Conservation (phyloP, 1,140 invertebrate genomes). For the Drosophila seguyi region DNA sequence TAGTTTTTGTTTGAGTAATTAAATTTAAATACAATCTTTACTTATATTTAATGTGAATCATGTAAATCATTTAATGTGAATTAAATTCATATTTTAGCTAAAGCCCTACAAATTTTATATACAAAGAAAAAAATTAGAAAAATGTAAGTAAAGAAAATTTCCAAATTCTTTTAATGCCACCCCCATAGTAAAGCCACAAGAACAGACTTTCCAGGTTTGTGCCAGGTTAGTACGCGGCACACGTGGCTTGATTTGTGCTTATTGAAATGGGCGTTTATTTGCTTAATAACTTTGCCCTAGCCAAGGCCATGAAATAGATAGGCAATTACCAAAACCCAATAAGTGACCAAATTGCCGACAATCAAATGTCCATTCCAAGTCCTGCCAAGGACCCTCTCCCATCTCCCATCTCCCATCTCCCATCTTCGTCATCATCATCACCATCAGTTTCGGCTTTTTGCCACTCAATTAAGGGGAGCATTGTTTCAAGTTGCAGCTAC, state of each 20-base stretch:
- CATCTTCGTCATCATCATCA: slow-evolving; percentile 4
- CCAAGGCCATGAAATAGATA: slow-evolving; percentile 27
- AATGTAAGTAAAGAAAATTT: background rate
- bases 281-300: slow-evolving; percentile 29
- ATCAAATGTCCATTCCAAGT: slow-evolving; percentile 20
- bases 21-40: no score
- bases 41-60: no score
- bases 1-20: background rate
- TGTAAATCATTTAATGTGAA: no score
- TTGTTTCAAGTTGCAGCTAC: slow-evolving; percentile 48
- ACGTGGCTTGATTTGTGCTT: slow-evolving; percentile 41
- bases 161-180: background rate
- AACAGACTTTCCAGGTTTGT: background rate
- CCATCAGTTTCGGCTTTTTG: slow-evolving; percentile 28
- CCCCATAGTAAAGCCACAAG: background rate
- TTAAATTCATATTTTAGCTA: no score
- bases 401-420: no score
- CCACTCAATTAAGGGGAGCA: slow-evolving; percentile 52
- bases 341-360: slow-evolving; percentile 13
- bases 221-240: slow-evolving; percentile 10
- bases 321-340: slow-evolving; percentile 49
- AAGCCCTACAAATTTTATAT: no score
- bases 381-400: background rate
- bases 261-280: slow-evolving; percentile 38
- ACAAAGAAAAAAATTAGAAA: no score